phyloP scores from a whole-genome alignment of 2,888 invertebrate genomes.

The Andrena trimmerana region DNA sequence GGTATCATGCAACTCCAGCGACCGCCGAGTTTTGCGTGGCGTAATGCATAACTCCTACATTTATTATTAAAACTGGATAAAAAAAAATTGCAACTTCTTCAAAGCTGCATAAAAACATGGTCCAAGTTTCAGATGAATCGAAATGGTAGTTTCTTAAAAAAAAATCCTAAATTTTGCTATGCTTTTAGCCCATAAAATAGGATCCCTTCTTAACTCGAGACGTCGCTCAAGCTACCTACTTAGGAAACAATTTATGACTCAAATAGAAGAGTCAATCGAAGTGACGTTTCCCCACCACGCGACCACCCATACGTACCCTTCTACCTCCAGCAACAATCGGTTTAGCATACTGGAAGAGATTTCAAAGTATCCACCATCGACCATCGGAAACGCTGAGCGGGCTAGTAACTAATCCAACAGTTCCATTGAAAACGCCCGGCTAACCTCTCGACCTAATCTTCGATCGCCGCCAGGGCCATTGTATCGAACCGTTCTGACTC shows the following conservation, averaged over 20 bases:
- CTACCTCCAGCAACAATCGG: background rate
- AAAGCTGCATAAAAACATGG: too few species aligned
- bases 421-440: background rate
- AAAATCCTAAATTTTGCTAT: too few species aligned
- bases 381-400: background rate
- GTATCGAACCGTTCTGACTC: background rate
- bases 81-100: too few species aligned
- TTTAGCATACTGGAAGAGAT: slow-evolving; percentile 18
- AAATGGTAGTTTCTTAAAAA: too few species aligned
- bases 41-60: too few species aligned
- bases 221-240: background rate
- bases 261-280: slow-evolving; percentile 24
- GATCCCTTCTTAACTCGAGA: slow-evolving; percentile 18
- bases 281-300: slow-evolving; percentile 40
- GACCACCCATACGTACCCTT: slow-evolving; percentile 1
- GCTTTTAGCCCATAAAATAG: too few species aligned
- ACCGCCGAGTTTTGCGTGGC: too few species aligned
- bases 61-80: too few species aligned
- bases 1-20: too few species aligned
- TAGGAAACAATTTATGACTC: slow-evolving; percentile 23
- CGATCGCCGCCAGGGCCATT: slow-evolving; percentile 15
- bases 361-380: slow-evolving; percentile 7
- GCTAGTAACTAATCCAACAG: slow-evolving; percentile 4
- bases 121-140: too few species aligned
- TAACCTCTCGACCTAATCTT: slow-evolving; percentile 28